Base-by-base conservation (phyloP, 2,113 vertebrate genomes). In the Dasypus novemcinctus region DNA sequence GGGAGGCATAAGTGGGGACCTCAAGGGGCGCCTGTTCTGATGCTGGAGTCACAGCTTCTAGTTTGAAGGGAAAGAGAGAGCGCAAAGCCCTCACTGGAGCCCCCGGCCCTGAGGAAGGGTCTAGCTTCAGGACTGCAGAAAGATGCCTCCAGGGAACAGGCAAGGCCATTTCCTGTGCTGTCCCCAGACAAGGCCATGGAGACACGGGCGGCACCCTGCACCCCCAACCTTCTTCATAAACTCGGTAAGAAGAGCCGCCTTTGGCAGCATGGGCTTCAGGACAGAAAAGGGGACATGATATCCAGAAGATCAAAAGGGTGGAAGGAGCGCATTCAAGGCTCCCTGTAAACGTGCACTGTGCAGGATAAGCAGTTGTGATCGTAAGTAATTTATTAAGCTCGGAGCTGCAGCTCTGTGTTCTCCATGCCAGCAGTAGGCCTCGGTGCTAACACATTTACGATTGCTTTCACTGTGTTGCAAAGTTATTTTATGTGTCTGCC, bases 341-440 rank as follows among this genome's bases (percentile, higher is more conserved):
- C 66, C 41, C 14, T 69, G 86, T 80, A 93, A 88, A 94, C 29
- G 31, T 63, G 75, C 61, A 33, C 66, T 54, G 43, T 93, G 57
- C 94, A 72, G 85, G 78, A 92, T 74, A 93, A 85, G 84, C 61
- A 52, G 91, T 78, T 93, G 93, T 90, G 85, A 86, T 21, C 13
- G 0, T 83, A 52, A 87, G 38, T 63, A 23, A 86, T 79, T 92
- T 72, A 86, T 59, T 88, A 89, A 63, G 43, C 63, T 38, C 52
- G 9, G 54, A 96, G 57, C 81, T 3, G 29, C 71, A 57, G 93
- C 69, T 46, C 54, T 66, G 49, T 68, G 38, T n/a, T 54, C 63
- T 57, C 91, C 8, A 3, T 15, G 87, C 87, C 64, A 95, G 71
- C 75, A 52, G 46, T 82, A 75, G 43, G 54, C 68, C 57, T 78